Conservation (phyloP, 1,140 invertebrate species). For the Ylistrum balloti region DNA sequence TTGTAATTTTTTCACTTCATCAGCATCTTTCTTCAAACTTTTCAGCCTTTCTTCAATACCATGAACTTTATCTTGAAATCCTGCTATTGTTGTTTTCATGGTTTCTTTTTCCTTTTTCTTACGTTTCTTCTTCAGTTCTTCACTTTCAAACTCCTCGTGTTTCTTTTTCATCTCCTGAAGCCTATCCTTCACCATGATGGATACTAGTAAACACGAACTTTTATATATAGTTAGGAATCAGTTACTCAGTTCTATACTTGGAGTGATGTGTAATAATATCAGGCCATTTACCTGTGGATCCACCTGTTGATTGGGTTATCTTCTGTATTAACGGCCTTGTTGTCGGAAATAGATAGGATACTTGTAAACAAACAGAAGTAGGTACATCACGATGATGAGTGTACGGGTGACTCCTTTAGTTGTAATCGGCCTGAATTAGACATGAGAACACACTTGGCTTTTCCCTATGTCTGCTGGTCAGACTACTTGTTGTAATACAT, state of each 20-base stretch:
- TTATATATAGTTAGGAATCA: neutral
- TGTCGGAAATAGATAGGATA: neutral
- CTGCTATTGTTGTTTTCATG: conserved; percentile 58
- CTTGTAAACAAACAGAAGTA: neutral
- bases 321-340: neutral
- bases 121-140: conserved; percentile 60
- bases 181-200: conserved; percentile 67
- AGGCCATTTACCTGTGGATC: neutral
- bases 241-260: neutral
- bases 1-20: conserved; percentile 67
- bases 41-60: conserved; percentile 64
- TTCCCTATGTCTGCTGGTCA: neutral
- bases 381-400: neutral
- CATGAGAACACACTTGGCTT: conserved; percentile 32
- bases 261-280: conserved; percentile 24
- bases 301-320: neutral
- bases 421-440: conserved; percentile 5
- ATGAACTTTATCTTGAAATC: conserved; percentile 65
- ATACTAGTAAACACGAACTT: neutral
- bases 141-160: conserved; percentile 64
- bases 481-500: neutral
- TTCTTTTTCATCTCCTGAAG: conserved; percentile 66
- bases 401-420: neutral
- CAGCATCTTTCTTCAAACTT: conserved; percentile 61
- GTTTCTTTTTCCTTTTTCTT: conserved; percentile 60